Conservation (phyloP, 2,888 invertebrate species). For the Pseudoips prasinana region DNA sequence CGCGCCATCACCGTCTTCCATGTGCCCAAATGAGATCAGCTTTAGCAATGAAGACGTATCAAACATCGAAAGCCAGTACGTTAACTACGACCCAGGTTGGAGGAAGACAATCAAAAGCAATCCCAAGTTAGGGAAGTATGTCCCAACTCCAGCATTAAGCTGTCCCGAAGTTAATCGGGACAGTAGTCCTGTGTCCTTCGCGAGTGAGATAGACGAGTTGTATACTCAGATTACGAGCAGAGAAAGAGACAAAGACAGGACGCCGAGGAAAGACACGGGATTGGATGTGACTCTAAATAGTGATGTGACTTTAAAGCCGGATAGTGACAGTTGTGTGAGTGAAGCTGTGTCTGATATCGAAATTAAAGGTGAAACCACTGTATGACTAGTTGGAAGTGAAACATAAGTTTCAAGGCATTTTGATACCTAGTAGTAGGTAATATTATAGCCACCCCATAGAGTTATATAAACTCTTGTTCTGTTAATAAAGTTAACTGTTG, state of each 20-base stretch:
- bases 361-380: constrained; percentile 66
- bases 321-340: constrained; percentile 77
- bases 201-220: constrained; percentile 85
- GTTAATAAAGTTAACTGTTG: no score
- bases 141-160: constrained; percentile 66
- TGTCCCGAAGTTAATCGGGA: constrained; percentile 74
- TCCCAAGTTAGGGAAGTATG: constrained; percentile 66
- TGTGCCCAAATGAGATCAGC: constrained; percentile 76
- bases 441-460: constrained; percentile 18
- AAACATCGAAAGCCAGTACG: constrained; percentile 77
- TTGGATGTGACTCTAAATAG: constrained; percentile 68
- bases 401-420: constrained; percentile 22
- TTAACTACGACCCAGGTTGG: constrained; percentile 82
- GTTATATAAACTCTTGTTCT: constrained; percentile 14
- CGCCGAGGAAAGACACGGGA: constrained; percentile 50
- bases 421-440: constrained; percentile 21
- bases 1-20: constrained; percentile 82
- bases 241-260: constrained; percentile 60
- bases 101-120: constrained; percentile 68
- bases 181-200: constrained; percentile 67
- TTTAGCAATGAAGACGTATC: constrained; percentile 77
- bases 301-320: constrained; percentile 71
- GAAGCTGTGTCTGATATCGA: constrained; percentile 69
- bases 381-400: constrained; percentile 36
- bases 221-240: constrained; percentile 85